A percentile compares a stretch with the other conserved stretches of the same genome.
Conservation (phyloP, 2,888 invertebrate species). For the Quadroppia sp. region DNA sequence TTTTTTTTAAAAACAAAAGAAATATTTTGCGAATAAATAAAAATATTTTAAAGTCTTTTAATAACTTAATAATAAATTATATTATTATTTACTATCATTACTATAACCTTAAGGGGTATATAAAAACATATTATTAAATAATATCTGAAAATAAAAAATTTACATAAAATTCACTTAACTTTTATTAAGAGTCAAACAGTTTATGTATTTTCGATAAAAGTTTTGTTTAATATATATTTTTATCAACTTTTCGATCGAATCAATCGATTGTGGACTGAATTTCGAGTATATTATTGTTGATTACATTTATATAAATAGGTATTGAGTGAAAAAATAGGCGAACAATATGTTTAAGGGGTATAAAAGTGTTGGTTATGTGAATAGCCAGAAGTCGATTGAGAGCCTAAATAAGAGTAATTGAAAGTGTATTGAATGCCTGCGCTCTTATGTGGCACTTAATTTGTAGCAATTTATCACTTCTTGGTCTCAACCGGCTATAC, state of each 20-base stretch:
- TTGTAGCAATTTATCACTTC: slow-evolving; percentile 38
- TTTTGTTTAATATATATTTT: too few relatives aligned
- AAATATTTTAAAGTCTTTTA: too few relatives aligned
- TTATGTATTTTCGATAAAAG: too few relatives aligned
- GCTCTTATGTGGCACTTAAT: slow-evolving; percentile 33
- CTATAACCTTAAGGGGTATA: too few relatives aligned
- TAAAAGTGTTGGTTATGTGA: not conserved
- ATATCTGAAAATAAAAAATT: too few relatives aligned
- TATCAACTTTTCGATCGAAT: too few relatives aligned
- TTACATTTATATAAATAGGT: not conserved
- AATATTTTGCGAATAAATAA: not conserved
- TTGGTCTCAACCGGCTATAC: slow-evolving; percentile 21
- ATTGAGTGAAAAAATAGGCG: not conserved
- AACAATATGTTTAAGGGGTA: not conserved
- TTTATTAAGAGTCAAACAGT: too few relatives aligned
- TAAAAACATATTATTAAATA: too few relatives aligned
- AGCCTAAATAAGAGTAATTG: slow-evolving; percentile 30
- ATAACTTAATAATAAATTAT: too few relatives aligned
- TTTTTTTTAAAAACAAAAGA: not conserved
- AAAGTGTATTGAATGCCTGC: slow-evolving; percentile 12
- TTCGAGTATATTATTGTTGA: not conserved
- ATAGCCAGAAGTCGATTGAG: slow-evolving; percentile 33
- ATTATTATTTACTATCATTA: too few relatives aligned
- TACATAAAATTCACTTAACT: too few relatives aligned
- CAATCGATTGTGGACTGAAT: not conserved